Evolutionary conservation across 2,888 invertebrate genomes (phyloP).

Genomic region (Drosophila pseudotakahashii): DNA sequence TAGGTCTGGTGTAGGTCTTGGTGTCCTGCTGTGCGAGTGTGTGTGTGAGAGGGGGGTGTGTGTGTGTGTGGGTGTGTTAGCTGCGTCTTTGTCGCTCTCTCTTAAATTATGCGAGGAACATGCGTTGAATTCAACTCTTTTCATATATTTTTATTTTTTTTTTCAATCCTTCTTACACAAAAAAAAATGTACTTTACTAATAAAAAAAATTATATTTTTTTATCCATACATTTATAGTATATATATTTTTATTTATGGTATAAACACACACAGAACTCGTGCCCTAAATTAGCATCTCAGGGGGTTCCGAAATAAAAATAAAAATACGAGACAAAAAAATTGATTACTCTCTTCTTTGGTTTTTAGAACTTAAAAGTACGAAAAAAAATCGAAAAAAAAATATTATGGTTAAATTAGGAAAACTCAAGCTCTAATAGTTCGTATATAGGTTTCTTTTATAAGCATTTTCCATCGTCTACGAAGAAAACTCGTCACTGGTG

Average conservation of each 20-base stretch:
- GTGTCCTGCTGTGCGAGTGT: constrained; percentile 1
- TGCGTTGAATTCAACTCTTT: constrained; percentile 70
- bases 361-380: constrained; percentile 77
- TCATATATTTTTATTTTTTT: constrained; percentile 23
- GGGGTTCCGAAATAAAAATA: constrained; percentile 26
- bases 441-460: constrained; percentile 17
- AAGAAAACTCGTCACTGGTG: constrained; percentile 28
- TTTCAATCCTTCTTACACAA: constrained; percentile 50
- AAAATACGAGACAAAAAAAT: constrained; percentile 52
- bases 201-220: constrained; percentile 50
- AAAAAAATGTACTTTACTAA: constrained; percentile 32
- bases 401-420: constrained; percentile 31
- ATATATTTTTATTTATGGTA: constrained; percentile 26
- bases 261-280: constrained; percentile 64
- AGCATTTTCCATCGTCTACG: constrained; percentile 34
- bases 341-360: constrained; percentile 76
- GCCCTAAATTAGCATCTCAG: constrained; percentile 45
- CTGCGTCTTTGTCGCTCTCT: constrained; percentile 72
- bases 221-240: constrained; percentile 17
- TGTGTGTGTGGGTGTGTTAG: constrained; percentile 45
- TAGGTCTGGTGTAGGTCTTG: no score
- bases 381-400: constrained; percentile 42
- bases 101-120: constrained; percentile 81
- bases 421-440: constrained; percentile 24
- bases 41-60: constrained; percentile 5